phyloP scores from a whole-genome alignment of 2,888 invertebrate genomes.

The Drosophila macrospina region DNA sequence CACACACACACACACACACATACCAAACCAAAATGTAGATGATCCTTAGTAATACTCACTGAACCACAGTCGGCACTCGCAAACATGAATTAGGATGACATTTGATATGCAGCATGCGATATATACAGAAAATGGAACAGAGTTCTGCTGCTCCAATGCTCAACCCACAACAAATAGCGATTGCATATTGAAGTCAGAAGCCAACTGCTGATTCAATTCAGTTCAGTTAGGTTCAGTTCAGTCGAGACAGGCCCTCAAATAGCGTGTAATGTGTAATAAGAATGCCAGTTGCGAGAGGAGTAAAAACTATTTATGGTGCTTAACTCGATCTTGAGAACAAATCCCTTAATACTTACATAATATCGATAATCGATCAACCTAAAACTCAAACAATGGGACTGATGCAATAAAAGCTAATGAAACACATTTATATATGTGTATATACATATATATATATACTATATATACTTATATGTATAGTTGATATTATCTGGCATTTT shows the following conservation, averaged over 20 bases:
- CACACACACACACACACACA: constrained; percentile 26
- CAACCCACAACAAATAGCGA: constrained; percentile 16
- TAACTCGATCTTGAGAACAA: constrained; percentile 73
- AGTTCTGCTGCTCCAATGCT: constrained; percentile 13
- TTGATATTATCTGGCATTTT: constrained; percentile 53
- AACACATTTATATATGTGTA: constrained; percentile 27
- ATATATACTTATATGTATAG: constrained; percentile 33
- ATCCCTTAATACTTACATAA: constrained; percentile 26
- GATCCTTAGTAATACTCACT: constrained; percentile 49
- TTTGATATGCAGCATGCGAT: constrained; percentile 13
- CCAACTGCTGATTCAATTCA: constrained; percentile 9
- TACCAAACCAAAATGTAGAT: constrained; percentile 35
- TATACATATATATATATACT: constrained; percentile 26
- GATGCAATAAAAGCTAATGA: constrained; percentile 71
- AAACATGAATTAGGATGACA: constrained; percentile 1
- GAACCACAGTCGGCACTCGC: constrained; percentile 47
- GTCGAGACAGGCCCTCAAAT: constrained; percentile 1
- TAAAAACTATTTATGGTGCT: constrained; percentile 65
- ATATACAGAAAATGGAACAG: constrained; percentile 10
- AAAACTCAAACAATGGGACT: constrained; percentile 77
- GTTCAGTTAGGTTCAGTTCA: background rate
- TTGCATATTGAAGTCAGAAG: constrained; percentile 19
- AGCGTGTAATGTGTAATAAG: constrained; percentile 21
- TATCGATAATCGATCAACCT: constrained; percentile 48
- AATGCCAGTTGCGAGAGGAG: constrained; percentile 54